Percentiles rank a stretch among this genome's conserved stretches.
These are phyloP conservation scores for Mormoops blainvillei DNA, from an alignment of 2,113 vertebrate species.

Conservation along the genomic window DNA sequence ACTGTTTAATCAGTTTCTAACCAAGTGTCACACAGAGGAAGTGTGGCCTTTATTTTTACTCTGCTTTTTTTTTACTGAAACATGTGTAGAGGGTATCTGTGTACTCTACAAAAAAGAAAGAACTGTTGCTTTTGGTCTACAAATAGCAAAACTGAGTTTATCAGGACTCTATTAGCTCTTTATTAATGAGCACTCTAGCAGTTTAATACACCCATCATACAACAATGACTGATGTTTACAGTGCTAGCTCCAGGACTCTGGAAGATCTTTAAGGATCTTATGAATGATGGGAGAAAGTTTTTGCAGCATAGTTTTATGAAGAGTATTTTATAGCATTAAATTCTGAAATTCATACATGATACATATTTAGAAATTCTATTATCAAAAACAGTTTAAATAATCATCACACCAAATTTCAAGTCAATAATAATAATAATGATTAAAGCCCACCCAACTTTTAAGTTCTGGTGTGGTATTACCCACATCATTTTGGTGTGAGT, in stretches of 20 bases:
- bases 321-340: background rate
- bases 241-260: background rate
- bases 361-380: background rate
- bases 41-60: background rate
- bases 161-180: background rate
- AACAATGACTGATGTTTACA: background rate
- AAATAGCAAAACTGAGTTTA: background rate
- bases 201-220: background rate
- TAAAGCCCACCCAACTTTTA: background rate
- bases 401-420: background rate
- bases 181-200: slow-evolving; percentile 3
- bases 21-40: background rate
- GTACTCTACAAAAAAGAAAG: background rate
- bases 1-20: slow-evolving; percentile 3
- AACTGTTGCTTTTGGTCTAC: background rate
- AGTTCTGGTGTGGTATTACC: background rate
- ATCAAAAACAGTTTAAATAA: background rate
- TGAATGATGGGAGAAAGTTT: background rate
- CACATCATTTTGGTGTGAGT: background rate
- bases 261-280: slow-evolving; percentile 14
- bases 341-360: background rate
- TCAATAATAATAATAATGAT: background rate
- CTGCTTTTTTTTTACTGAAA: slow-evolving; percentile 33
- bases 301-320: background rate
- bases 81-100: background rate